Base-by-base conservation (phyloP, 2,113 vertebrate species). In the Chionis minor region DNA sequence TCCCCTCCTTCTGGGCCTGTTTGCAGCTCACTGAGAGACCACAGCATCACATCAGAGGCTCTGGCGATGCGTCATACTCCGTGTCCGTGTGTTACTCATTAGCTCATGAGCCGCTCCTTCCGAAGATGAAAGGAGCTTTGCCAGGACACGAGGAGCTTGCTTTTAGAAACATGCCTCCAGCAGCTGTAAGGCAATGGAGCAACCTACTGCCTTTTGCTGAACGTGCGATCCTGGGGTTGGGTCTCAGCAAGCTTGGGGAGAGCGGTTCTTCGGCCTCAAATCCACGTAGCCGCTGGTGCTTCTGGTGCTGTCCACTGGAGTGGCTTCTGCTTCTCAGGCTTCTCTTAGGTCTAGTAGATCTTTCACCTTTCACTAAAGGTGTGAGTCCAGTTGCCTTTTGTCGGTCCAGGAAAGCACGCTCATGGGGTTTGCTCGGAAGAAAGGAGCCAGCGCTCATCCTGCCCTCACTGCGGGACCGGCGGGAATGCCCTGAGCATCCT, bases 211-310 rank as follows among this genome's bases (percentile, higher is more conserved):
- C 74, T 67, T 21, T 4, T 35, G 51, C 67, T 17, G 4, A 18
- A 9, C 4, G 0, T 16, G 72, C 8, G 3, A 5, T 24, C 42
- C 83, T 16, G 2, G 82, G 10, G 1, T 14, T 18, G 71, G 24
- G 14, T 40, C 65, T 14, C 30, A 2, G 83, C 79, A 11, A 2
- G 2, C 8, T 0, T 12, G 77, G 40, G 83, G 56, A 28, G 27
- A 35, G 67, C 56, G 0, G 20, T 0, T 15, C 84, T 11, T 14
- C 22, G 14, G 1, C 2, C 81, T 26, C 47, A 0, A 2, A 3
- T 1, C 24, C 66, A 2, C 0, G 1, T 1, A n/a, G 75, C 56
- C 24, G 81, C 91, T 30, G 75, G 3, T 15, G 40, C 61, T 54
- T 27, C 70, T 70, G 27, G 21, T 44, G 8, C 67, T 13, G 30